Evolutionary conservation across 1,140 invertebrate genomes (phyloP), one percentile per base, ranked within the genome.

Genomic region (Tachypleus tridentatus): DNA sequence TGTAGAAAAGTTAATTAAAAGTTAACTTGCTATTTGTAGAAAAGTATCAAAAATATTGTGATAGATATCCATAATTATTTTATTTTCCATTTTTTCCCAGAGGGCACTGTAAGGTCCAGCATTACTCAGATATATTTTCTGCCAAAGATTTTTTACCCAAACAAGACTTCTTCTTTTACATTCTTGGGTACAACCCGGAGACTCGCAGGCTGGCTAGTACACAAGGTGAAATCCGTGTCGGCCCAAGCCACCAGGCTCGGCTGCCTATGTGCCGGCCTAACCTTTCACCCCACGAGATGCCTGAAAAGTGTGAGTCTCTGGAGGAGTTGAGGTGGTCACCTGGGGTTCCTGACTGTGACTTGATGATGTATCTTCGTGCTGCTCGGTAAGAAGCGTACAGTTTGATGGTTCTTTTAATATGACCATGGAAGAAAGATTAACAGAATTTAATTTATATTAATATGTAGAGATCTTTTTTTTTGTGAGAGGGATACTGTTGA

Each of bases 281-380:
- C 76, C 71, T 77, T 47, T 69, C 70, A 50, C 76, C 79, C 52
- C 82, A 82, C 75, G 82, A 87, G 64, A 87, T 90, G 80, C 84
- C 83, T 73, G 89, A 87, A 76, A 83, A 81, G 76, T 82, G 82
- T 71, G 85, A 84, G 76, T 84, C 82, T 65, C 81, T 87, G 74
- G 94, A 97, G 78, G 92, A 96, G 78, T 79, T 93, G 77, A 84
- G 89, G 80, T 98, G 94, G 95, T 82, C 89, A 75, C 93, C 93
- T 64, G 87, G 88, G 70, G 86, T 92, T 64, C 83, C 89, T 73
- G 94, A 97, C 80, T 86, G 88, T 70, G 94, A 98, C 81, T 85
- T 98, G 73, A 84, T 97, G 74, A 97, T 97, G 92, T 98, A 95
- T 80, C 84, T 98, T 72, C 83, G 93, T 74, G 95, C 94, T 70